Evolutionary conservation across 2,888 invertebrate species (phyloP).

Genomic region (Sialis lutaria): DNA sequence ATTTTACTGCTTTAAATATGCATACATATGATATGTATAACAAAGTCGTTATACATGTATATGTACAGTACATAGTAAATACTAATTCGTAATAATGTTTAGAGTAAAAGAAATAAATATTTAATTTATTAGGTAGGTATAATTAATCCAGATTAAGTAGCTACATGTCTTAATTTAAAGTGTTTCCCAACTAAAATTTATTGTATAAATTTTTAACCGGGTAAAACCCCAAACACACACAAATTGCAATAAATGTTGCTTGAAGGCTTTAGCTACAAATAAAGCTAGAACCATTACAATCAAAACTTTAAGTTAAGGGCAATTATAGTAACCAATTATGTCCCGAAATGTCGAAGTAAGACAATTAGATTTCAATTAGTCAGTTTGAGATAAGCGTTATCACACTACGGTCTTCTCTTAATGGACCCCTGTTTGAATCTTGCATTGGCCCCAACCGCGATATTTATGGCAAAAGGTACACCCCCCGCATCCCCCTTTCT

Average conservation of each 20-base stretch:
- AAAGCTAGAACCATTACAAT: not conserved
- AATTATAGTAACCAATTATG: conserved; percentile 11
- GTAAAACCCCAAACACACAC: not conserved
- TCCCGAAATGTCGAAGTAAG: conserved; percentile 24
- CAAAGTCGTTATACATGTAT: no score
- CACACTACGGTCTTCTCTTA: conserved; percentile 20
- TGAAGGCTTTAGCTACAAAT: not conserved
- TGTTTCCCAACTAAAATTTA: no score
- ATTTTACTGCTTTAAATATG: no score
- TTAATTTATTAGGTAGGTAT: no score
- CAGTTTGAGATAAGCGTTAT: conserved; percentile 24
- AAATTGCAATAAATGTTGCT: not conserved
- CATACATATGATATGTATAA: no score
- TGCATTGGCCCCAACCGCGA: not conserved
- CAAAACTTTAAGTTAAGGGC: not conserved
- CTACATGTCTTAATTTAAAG: not conserved
- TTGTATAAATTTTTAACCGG: not conserved
- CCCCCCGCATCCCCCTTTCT: no score
- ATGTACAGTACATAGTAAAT: no score
- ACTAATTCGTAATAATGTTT: no score
- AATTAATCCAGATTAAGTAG: not conserved
- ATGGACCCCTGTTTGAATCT: conserved; percentile 15
- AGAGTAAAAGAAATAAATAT: no score
- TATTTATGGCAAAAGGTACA: no score
- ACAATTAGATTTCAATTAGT: conserved; percentile 30